phyloP scores from a whole-genome alignment of 2,888 invertebrate species.

The Thecocarcelia acutangulata region DNA sequence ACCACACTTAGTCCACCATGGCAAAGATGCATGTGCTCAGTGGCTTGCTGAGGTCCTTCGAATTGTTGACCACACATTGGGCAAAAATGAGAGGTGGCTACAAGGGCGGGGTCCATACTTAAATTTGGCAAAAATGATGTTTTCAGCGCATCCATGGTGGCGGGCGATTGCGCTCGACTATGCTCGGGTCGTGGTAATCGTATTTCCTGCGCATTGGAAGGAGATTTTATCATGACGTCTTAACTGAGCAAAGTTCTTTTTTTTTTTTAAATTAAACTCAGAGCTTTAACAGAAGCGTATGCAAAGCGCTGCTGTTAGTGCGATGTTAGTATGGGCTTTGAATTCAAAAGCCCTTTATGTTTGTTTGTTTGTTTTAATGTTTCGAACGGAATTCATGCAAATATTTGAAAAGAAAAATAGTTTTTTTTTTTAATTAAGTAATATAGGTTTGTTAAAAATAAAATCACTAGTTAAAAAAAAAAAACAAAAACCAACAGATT shows the following conservation, averaged over 20 bases:
- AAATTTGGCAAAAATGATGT: conserved; percentile 80
- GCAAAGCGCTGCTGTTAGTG: conserved; percentile 66
- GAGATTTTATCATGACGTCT: conserved; percentile 78
- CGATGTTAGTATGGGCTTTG: conserved; percentile 66
- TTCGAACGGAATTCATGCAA: conserved; percentile 60
- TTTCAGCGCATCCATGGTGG: conserved; percentile 78
- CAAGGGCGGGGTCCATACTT: conserved; percentile 77
- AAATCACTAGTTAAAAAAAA: neutral
- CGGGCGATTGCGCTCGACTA: conserved; percentile 70
- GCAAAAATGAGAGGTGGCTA: conserved; percentile 75
- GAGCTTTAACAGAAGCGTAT: conserved; percentile 64
- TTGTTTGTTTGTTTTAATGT: conserved; percentile 31
- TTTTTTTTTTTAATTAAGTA: neutral
- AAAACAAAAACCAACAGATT: too few relatives aligned
- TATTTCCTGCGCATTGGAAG: conserved; percentile 79
- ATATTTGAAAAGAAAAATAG: conserved; percentile 41
- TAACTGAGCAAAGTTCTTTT: conserved; percentile 39
- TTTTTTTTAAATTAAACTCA: conserved; percentile 13
- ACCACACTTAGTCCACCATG: conserved; percentile 74
- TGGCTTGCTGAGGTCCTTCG: conserved; percentile 76
- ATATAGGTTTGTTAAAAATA: conserved; percentile 8
- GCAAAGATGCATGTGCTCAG: conserved; percentile 79
- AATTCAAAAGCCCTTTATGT: conserved; percentile 51
- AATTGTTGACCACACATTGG: conserved; percentile 80
- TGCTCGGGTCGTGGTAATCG: conserved; percentile 78